Evolutionary conservation across 2,113 vertebrate species (phyloP), one percentile per base, ranked within the genome.

Genomic region (Ivindomyrus marchei): DNA sequence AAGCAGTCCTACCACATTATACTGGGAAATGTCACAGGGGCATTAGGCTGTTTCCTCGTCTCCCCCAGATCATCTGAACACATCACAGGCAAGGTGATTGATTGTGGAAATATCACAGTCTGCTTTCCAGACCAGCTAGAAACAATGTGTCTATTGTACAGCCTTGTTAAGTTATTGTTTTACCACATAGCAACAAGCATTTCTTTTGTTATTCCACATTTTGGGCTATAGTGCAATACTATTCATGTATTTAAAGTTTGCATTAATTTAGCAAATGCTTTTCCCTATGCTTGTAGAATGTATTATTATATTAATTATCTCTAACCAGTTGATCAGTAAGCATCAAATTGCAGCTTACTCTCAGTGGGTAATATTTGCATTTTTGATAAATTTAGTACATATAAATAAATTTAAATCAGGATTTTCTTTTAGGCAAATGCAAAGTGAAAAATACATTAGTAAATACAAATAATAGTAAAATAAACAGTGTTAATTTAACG

Each of bases 61-160:
- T 19, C 24, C 45, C 45, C 45, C 45, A 47, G 21, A 85, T 90
- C 47, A 87, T 70, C 31, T 47, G 52, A 80, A 77, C 86, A 84
- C 89, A 90, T 66, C 87, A 74, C 89, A 4, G 77, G 66, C 89
- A 7, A 83, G 66, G 53, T 92, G 91, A 91, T 91, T 91, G 88
- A 92, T 90, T 90, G 86, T 89, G 90, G 92, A 90, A 89, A 85
- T 90, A 49, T 77, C 36, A 7, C 19, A 8, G 89, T 90, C 88
- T 92, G 62, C 53, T 90, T 88, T 91, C 90, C 91, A 92, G 91
- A 91, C 70, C 62, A 42, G 31, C 52, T 24, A 36, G 74, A 85
- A 88, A 91, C 91, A 91, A 90, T 91, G 89, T 87, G 49, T n/a
- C 52, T 89, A 91, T 89, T 92, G 91, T 91, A 39, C 31, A 87